Evolutionary conservation across 2,888 invertebrate species (phyloP), one percentile per base, ranked within the genome.

Genomic region (Diplazon laetatorius): DNA sequence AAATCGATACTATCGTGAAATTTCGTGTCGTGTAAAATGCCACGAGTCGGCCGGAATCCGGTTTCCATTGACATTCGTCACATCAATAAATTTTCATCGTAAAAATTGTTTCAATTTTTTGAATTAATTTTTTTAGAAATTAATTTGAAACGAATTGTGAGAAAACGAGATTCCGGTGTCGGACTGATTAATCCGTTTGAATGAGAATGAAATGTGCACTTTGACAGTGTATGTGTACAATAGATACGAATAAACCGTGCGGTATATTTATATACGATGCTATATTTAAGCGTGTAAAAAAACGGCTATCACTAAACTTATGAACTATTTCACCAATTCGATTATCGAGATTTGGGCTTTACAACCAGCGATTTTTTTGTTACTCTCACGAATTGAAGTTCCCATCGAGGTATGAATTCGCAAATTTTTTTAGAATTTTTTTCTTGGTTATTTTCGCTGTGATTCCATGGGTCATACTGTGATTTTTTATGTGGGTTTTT

Each of bases 171-270:
- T 6, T 50, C 60, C 35, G n/a, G 30, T 48, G 22, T 14, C 20
- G 57, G 25, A 46, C n/a, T 14, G 35, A 66, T n/a, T n/a, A n/a
- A n/a, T n/a, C 46, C 46, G 69, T n/a, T 57, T 44, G 69, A 20
- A 37, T 20, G n/a, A 8, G 18, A 70, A 22, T 59, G 22, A 39
- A n/a, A 14, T 20, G 57, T n/a, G 35, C 52, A 63, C 39, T 30
- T 22, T 55, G 78, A 65, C 76, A 78, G 76, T 74, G 65, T 70
- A 50, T 73, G 78, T 69, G 77, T 75, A 82, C 48, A 65, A 62
- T 60, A 76, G 69, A 68, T 35, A 52, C 66, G 35, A 48, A 30
- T 44, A 69, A 57, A 78, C 16, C 59, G 78, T 78, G 65, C 71
- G 57, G 37, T 52, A 72, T 74, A 70, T 62, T 65, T 69, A 59